Evolutionary conservation across 1,140 invertebrate species (phyloP), one percentile per base, ranked within the genome.

Genomic region (Ganaspis sp.): DNA sequence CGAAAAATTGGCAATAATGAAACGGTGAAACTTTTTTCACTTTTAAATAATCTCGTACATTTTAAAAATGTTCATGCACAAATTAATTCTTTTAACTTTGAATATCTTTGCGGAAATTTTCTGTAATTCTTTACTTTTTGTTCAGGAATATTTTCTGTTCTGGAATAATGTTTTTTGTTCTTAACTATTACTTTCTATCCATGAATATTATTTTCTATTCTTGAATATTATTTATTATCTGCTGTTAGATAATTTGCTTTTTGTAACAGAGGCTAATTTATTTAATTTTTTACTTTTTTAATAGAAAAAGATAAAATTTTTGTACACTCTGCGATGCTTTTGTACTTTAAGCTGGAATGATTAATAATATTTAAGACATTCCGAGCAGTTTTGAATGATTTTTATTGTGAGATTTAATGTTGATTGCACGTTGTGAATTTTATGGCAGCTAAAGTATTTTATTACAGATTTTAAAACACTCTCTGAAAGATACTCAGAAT

Each of bases 1-100:
- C 12, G 15, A 26, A 29, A 58, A 29, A 26, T 26, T 58, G 9
- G 19, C 42, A 45, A 45, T 45, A 45, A 45, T 15, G 8, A 49
- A 49, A 17, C n/a, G n/a, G 45, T 49, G 17, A 5, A 4, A n/a
- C 29, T 34, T 34, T 34, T 34, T 34, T 34, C 29, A 34, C 42
- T 5, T 15, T 17, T 49, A 17, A 6, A 49, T 17, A 49, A 3
- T 49, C 17, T 49, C n/a, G 17, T 49, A 15, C 4, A 49, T 49
- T 49, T 49, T 49, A 49, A 6, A 17, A 49, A 49, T 49, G n/a
- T n/a, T n/a, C 23, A 29, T 64, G 58, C 58, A 64, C 58, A 64
- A 64, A 29, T 64, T 29, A 0, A 64, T n/a, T n/a, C n/a, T n/a
- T n/a, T n/a, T n/a, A n/a, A n/a, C n/a, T n/a, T n/a, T n/a, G n/a